Evolutionary conservation across 2,888 invertebrate species (phyloP).

Genomic region (Synergus itoensis): DNA sequence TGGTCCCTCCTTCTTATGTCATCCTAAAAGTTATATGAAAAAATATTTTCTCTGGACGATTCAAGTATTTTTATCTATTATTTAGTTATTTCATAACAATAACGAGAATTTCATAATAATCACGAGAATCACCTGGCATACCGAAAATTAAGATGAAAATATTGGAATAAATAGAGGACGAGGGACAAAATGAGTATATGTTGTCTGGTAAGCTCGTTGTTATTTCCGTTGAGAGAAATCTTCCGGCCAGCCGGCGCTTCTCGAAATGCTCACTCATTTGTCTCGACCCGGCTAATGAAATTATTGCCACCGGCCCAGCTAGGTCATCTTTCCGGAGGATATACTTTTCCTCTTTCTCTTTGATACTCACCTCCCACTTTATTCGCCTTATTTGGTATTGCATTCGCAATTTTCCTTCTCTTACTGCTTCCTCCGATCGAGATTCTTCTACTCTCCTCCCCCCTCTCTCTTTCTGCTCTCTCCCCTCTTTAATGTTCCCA

Average conservation of each 20-base stretch:
- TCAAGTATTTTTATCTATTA: not conserved
- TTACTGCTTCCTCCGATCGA: conserved; percentile 42
- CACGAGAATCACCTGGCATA: conserved; percentile 2
- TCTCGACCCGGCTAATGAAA: conserved; percentile 81
- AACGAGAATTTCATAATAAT: not conserved
- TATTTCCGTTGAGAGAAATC: conserved; percentile 68
- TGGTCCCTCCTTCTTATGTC: not conserved
- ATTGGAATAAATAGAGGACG: conserved; percentile 12
- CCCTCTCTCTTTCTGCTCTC: conserved; percentile 40
- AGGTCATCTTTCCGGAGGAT: conserved; percentile 67
- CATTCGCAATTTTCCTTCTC: conserved; percentile 50
- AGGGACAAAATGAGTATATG: conserved; percentile 36
- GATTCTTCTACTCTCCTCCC: conserved; percentile 20
- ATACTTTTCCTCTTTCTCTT: conserved; percentile 54
- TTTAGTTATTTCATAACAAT: not conserved
- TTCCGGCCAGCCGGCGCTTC: conserved; percentile 76
- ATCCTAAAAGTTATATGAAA: not conserved
- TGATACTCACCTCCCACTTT: conserved; percentile 49
- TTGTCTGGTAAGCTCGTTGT: conserved; percentile 56
- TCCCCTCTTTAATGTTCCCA: conserved; percentile 44
- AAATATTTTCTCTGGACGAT: not conserved
- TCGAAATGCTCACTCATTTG: conserved; percentile 79
- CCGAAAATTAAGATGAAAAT: conserved; percentile 2
- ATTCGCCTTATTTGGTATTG: conserved; percentile 48
- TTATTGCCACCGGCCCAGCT: conserved; percentile 77